Conservation (phyloP, 2,113 vertebrate genomes). For the Paracanthobrama guichenoti region DNA sequence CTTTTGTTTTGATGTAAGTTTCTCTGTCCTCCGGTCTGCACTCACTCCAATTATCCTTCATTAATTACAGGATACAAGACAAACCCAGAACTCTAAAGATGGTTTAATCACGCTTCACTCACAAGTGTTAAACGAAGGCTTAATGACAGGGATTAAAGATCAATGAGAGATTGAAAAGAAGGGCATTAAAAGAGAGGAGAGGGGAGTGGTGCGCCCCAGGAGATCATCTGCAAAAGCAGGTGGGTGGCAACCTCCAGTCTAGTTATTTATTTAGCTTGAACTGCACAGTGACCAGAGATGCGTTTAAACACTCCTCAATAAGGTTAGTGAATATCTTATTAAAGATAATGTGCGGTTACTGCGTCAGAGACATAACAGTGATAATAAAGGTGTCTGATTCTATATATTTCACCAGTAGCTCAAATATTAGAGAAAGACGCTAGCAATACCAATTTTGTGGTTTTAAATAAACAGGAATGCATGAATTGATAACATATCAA, state of each 20-base stretch:
- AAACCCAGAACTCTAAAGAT: conserved; percentile 30
- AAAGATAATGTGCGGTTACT: neutral
- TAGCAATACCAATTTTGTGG: neutral
- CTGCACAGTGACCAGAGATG: conserved; percentile 26
- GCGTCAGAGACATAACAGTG: neutral
- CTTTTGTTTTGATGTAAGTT: neutral
- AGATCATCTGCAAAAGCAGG: conserved; percentile 10
- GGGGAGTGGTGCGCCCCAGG: conserved; percentile 19
- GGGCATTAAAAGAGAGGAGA: conserved; percentile 8
- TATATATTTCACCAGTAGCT: neutral
- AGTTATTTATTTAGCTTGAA: conserved; percentile 25
- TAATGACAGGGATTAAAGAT: conserved; percentile 40
- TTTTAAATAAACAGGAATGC: neutral
- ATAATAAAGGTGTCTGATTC: neutral
- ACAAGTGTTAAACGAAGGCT: neutral
- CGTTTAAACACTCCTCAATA: neutral
- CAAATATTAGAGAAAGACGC: neutral
- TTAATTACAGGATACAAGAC: conserved; percentile 38
- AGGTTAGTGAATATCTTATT: neutral
- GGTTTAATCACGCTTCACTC: conserved; percentile 9
- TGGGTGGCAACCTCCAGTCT: conserved; percentile 21
- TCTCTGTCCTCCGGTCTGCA: conserved; percentile 7
- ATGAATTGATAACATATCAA: neutral
- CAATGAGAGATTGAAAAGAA: conserved; percentile 16
- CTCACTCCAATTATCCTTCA: conserved; percentile 17